Conservation (phyloP, 2,113 vertebrate species). For the Macaca nemestrina region DNA sequence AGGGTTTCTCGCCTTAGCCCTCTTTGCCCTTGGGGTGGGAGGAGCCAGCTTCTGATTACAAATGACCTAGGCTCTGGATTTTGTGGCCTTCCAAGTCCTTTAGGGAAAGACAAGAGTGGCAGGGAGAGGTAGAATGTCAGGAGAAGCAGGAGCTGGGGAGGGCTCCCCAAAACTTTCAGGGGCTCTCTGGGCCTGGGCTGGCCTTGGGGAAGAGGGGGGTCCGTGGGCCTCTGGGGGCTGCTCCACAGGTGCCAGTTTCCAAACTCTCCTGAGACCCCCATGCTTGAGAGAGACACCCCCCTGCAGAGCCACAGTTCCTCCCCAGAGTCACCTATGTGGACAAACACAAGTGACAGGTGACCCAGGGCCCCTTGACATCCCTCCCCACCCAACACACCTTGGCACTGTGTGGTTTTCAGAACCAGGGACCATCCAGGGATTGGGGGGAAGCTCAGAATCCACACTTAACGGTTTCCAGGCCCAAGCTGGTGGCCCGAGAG, state of each 20-base stretch:
- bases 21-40: not conserved
- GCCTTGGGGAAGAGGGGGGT: not conserved
- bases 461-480: too few species aligned
- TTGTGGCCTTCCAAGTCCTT: not conserved
- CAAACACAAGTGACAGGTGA: not conserved
- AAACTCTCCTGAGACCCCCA: too few species aligned
- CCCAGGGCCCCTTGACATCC: not conserved
- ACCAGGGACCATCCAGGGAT: not conserved
- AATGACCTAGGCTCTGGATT: not conserved
- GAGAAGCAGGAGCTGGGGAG: not conserved
- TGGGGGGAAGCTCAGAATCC: not conserved
- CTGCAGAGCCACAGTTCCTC: not conserved
- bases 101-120: not conserved
- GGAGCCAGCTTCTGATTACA: not conserved
- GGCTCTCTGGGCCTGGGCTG: not conserved
- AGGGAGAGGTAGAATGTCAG: not conserved
- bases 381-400: not conserved
- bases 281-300: accelerated
- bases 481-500: not conserved
- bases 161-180: not conserved
- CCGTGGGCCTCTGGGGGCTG: not conserved
- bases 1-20: not conserved
- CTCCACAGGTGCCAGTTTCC: not conserved
- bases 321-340: not conserved
- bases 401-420: not conserved